Evolutionary conservation across 2,888 invertebrate species (phyloP).

Genomic region (Drosophila borborema): DNA sequence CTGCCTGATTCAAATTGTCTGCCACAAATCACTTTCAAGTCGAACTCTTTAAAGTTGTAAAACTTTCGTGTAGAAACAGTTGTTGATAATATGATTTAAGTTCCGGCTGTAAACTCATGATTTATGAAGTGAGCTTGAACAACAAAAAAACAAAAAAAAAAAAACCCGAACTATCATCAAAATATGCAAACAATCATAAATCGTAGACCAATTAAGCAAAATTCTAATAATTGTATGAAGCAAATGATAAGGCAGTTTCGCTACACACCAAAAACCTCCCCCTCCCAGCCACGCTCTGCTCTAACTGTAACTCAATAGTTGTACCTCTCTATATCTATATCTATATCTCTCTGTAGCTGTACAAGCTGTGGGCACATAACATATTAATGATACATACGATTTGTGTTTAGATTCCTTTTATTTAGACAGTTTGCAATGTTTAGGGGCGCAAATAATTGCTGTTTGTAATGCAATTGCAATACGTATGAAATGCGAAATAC

Average conservation of each 20-base stretch:
- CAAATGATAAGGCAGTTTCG: constrained; percentile 53
- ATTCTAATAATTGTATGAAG: constrained; percentile 12
- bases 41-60: not conserved
- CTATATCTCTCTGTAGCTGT: not conserved
- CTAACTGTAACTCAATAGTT: constrained; percentile 14
- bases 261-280: constrained; percentile 7
- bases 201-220: constrained; percentile 16
- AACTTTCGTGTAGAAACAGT: not conserved
- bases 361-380: constrained; percentile 10
- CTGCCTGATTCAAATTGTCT: not conserved
- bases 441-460: constrained; percentile 42
- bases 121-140: not conserved
- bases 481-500: constrained; percentile 19
- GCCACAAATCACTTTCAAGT: not conserved
- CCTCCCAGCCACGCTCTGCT: constrained; percentile 4
- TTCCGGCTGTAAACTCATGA: constrained; percentile 34
- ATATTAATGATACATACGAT: constrained; percentile 34
- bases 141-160: too few species aligned
- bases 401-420: constrained; percentile 34
- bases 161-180: not conserved
- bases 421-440: constrained; percentile 25
- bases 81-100: not conserved
- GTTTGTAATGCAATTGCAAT: constrained; percentile 25
- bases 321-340: not conserved
- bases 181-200: constrained; percentile 8